Evolutionary conservation across 53 echinoderm and acorn worm species (phyloP), one percentile per base, ranked within the genome.

Genomic region (Henricia sp.): DNA sequence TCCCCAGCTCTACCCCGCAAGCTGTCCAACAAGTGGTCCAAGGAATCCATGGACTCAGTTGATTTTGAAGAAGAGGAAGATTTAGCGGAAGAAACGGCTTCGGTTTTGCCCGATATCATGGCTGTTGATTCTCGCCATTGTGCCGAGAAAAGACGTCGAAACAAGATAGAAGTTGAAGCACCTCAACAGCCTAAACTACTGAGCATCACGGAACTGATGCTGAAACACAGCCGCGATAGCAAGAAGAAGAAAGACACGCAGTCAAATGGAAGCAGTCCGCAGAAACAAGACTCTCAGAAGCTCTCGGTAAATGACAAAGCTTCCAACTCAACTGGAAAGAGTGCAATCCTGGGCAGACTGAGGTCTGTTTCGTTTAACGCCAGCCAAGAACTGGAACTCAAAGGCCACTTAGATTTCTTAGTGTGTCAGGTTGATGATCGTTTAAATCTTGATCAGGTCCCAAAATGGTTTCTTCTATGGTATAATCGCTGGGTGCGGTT

Each of bases 171-270:
- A 28, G 71, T 71, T 13, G 66, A 33, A 2, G 65, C 20, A 4
- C 24, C 50, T 17, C 27, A 78, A 3, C 57, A 42, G 17, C 78
- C 99, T 2, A 99, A 99, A 44, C 87, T 99, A 87, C 72, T 94
- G 42, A 82, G 92, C 21, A 71, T 99, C 28, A 82, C 91, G 0
- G 92, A 92, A 38, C 84, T 92, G 86, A 99, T 99, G 94, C 69
- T 99, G 89, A 94, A 99, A 84, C 52, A 93, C 3, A 36, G 55
- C 51, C 64, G 73, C n/a, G 89, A 92, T 3, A 92, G 52, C 23
- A 89, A 92, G 50, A 26, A n/a, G 25, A 71, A 70, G 65, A 84
- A 62, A 11, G 75, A 74, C 2, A 28, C 9, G 3, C 69, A 87
- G 87, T 55, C 36, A 25, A 42, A 25, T 4, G 10, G 54, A 37